Evolutionary conservation across 1,140 invertebrate genomes (phyloP), one percentile per base, ranked within the genome.

Genomic region (Plectrocnemia conspersa): DNA sequence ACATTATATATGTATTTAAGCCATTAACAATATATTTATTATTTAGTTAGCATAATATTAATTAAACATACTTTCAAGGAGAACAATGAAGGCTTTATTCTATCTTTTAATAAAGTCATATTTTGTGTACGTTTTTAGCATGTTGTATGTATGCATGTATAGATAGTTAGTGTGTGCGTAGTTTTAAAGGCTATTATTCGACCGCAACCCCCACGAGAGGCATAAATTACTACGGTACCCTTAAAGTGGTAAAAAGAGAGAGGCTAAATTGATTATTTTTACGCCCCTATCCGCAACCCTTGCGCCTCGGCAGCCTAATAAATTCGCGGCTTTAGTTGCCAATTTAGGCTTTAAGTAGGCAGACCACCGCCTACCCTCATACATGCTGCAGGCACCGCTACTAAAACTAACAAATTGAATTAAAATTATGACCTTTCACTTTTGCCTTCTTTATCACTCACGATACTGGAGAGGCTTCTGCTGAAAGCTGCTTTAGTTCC

Each of bases 221-320:
- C 33, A 50, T 50, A 50, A 50, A 50, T 50, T 50, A 50, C 27
- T 50, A 24, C 27, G 33, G n/a, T 22, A 16, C 47, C 33, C 47
- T 38, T 29, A 23, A 23, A 22, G 29, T n/a, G 15, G 33, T 15
- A 13, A 11, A 38, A 47, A 27, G 4, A 27, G 44, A 27, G 25
- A 23, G 23, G 41, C n/a, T 33, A 50, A 50, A 50, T 50, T 50
- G 47, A 50, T 50, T 50, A 50, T 38, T 50, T 50, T 38, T 50
- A 50, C 47, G 33, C 35, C 35, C 27, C 13, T 16, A 19, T 16
- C 21, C 47, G 33, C 15, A 50, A 32, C 10, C 21, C 11, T 21
- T 24, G 13, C 21, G n/a, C 33, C 13, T 35, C n/a, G 16, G 13
- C 23, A 18, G 45, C 11, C 47, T 50, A 35, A 35, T 50, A 50